Evolutionary conservation across 2,888 invertebrate species (phyloP), one percentile per base, ranked within the genome.

Genomic region (Macaria liturata): DNA sequence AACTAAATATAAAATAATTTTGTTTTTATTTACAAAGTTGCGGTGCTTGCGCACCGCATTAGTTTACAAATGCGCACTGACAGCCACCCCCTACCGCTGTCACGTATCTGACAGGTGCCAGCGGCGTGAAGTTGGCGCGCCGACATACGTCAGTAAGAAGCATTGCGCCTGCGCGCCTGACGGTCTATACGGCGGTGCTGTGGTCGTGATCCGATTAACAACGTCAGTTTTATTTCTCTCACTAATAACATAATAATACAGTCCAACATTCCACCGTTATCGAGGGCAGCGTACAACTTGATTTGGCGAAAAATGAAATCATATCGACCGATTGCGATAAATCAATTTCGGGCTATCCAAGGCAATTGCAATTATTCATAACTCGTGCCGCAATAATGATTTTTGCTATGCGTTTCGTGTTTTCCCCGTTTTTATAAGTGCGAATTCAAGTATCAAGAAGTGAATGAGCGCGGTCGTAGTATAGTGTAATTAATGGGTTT

Each of bases 161-260:
- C 88, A 83, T 83, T 84, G 91, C 91, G 91, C 90, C 78, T 90
- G 91, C 91, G 91, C 90, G 91, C 84, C 84, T 86, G 89, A 89
- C 91, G 90, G 86, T 84, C 76, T 88, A 89, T 80, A 90, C 90
- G 91, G 91, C 91, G 91, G 91, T 91, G 91, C 83, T 81, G 88
- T 81, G 83, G 84, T 91, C 83, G 85, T 89, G 91, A 91, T 91
- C 91, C 91, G 89, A 89, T 91, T 91, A 91, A 90, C 90, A 91
- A 90, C 87, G 91, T 91, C 78, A 82, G 91, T 89, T 86, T 85
- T 80, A n/a, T 81, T 82, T 83, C 78, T 78, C 77, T 69, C 70
- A 63, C 61, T 64, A 70, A 70, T 72, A 68, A 62, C 57, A 68
- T 64, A 69, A 69, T 69, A 72, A 70, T 69, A 70, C 62, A 64